Conservation (phyloP, 2,888 invertebrate genomes). For the Oscheius sp. region DNA sequence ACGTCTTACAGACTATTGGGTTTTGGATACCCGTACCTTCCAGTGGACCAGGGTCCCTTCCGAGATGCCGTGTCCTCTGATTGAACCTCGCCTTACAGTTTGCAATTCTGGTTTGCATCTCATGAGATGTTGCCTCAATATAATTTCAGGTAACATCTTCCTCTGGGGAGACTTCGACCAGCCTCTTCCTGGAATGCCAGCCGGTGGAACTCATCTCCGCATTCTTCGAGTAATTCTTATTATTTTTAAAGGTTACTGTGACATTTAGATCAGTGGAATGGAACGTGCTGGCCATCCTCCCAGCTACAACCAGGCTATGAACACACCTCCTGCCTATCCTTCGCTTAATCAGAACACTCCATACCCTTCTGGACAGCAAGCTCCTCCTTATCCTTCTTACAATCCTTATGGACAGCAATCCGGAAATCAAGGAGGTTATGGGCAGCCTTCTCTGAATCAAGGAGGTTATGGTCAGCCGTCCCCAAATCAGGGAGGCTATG, state of each 20-base stretch:
- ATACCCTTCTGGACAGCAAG: slow-evolving; percentile 36
- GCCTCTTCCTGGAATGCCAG: slow-evolving; percentile 71
- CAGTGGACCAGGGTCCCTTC: slow-evolving; percentile 70
- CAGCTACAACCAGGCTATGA: slow-evolving; percentile 42
- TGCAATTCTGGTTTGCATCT: slow-evolving; percentile 59
- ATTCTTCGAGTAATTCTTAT: slow-evolving; percentile 56
- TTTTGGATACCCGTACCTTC: slow-evolving; percentile 67
- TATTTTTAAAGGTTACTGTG: neutral
- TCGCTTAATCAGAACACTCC: slow-evolving; percentile 33
- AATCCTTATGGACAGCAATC: slow-evolving; percentile 47
- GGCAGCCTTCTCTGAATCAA: neutral
- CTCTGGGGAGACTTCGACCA: slow-evolving; percentile 72
- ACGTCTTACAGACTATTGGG: slow-evolving; percentile 70
- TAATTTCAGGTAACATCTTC: slow-evolving; percentile 63
- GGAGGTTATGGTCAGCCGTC: neutral
- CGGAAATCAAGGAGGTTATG: slow-evolving; percentile 10
- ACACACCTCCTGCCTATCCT: slow-evolving; percentile 53
- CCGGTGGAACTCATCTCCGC: slow-evolving; percentile 68
- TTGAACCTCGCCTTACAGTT: slow-evolving; percentile 70
- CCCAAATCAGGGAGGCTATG: slow-evolving; percentile 10
- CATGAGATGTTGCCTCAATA: neutral
- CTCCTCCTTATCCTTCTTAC: slow-evolving; percentile 59
- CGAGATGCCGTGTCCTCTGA: slow-evolving; percentile 70
- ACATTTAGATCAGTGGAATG: slow-evolving; percentile 37
- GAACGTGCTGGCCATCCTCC: slow-evolving; percentile 51